Base-by-base conservation (phyloP, 2,888 invertebrate genomes). In the Autographa pulchrina region DNA sequence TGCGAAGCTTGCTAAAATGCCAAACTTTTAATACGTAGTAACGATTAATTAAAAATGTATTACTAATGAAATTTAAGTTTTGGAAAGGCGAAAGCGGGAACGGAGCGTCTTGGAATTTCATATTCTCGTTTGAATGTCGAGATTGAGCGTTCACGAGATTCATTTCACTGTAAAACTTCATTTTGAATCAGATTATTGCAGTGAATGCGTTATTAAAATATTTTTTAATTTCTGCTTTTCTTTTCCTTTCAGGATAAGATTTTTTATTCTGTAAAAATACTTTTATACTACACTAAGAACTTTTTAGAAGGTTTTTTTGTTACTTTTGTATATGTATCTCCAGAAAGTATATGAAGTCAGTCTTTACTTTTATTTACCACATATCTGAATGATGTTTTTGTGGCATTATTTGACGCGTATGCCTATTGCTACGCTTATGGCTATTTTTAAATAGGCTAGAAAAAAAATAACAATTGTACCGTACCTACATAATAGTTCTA, bases 1-100 rank as follows among this genome's bases (percentile, higher is more conserved):
- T 75, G 72, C 74, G 82, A 83, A 80, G 77, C 85, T 80, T 82
- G 82, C 82, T 81, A 82, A 86, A 85, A 86, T 80, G 85, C 70
- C 88, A 76, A 90, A 89, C 86, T 92, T 91, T 89, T 87, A 88
- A 91, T 88, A 88, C 88, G 84, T 86, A 78, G 74, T 78, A 81
- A 76, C 83, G 82, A 90, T 89, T 91, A 91, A 91, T 91, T 92
- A 91, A 91, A 92, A 88, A 90, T 88, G 87, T 88, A 88, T 89
- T 85, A 86, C 82, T 85, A 88, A 89, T 89, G 85, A 88, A 90
- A 90, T 90, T 88, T 83, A 89, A 91, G 87, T 88, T 88, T 86
- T 77, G 68, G 70, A 85, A 85, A 79, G 75, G 52, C 72, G 65
- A 58, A 71, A 81, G 60, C 75, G 76, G 70, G 70, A 65, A 67